Base-by-base conservation (phyloP, 2,888 invertebrate species). In the Ennomos erosarius region DNA sequence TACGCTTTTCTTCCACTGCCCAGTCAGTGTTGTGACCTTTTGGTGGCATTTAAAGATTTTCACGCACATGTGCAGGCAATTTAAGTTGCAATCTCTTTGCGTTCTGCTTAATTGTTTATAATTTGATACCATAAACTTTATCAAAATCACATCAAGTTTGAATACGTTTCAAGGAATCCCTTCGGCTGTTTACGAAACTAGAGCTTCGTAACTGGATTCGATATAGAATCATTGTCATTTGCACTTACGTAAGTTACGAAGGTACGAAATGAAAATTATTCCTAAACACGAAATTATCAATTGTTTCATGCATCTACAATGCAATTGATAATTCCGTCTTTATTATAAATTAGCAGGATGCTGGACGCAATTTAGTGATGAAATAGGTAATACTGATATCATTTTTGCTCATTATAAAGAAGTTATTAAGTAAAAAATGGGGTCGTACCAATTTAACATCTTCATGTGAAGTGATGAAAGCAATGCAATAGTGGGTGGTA, bases 21-120 rank as follows among this genome's bases (percentile, higher is more conserved):
- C 26, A 6, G 26, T 26, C 26, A 26, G 26, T 10, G n/a, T 16
- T 11, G 26, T 64, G 65, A 68, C 67, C 67, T 69, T 70, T 69
- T 38, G 47, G 44, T 68, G 70, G 58, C 69, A 66, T 70, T 70
- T 67, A 56, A 48, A 58, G 45, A 67, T 65, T 50, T 70, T 64
- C 62, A 70, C 61, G 70, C 57, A 59, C 33, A 60, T 52, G 47
- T 58, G 54, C 64, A 54, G 39, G 12, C 16, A 44, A 37, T 51
- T 46, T 43, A 44, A 37, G 37, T 48, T 61, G 62, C 61, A 59
- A 45, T 47, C 43, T 46, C 43, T 38, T 37, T 51, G 54, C 59
- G 59, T 57, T 56, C 52, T 38, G 36, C 35, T 35, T 42, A 26
- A 54, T 58, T 65, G 55, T 42, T 40, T 34, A 16, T 52, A 49